phyloP scores from a whole-genome alignment of 2,888 invertebrate genomes.

The Pollenia labialis region DNA sequence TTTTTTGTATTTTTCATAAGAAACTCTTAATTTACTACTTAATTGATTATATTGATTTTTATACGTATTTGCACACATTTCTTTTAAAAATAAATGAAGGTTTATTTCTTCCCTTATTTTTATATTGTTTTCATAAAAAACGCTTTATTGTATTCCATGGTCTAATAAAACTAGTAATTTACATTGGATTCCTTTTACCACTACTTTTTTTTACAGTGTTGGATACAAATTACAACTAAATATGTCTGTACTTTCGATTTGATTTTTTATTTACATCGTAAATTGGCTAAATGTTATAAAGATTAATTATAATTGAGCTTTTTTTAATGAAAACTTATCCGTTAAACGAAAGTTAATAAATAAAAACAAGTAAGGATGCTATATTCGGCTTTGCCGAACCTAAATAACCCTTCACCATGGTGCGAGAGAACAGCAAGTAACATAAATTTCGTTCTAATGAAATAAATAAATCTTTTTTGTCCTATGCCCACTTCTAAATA shows the following conservation, averaged over 20 bases:
- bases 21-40: constrained; percentile 72
- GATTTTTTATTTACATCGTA: constrained; percentile 5
- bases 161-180: constrained; percentile 49
- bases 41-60: constrained; percentile 65
- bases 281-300: constrained; percentile 36
- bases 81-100: constrained; percentile 58
- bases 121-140: constrained; percentile 40
- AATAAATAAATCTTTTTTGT: too few relatives aligned
- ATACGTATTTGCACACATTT: constrained; percentile 69
- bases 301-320: background rate
- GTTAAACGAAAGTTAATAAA: background rate
- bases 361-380: background rate
- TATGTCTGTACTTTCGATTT: background rate
- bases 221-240: constrained; percentile 28
- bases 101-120: constrained; percentile 32
- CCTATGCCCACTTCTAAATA: too few relatives aligned
- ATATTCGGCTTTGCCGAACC: too few relatives aligned
- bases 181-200: constrained; percentile 22
- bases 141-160: constrained; percentile 33
- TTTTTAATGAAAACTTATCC: background rate
- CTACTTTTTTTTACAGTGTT: constrained; percentile 28
- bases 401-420: too few relatives aligned
- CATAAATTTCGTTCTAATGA: too few relatives aligned
- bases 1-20: constrained; percentile 61
- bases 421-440: too few relatives aligned